Percentiles rank a stretch among this genome's conserved stretches.
Conservation (phyloP, 2,113 vertebrate species). For the Jacana jacana region DNA sequence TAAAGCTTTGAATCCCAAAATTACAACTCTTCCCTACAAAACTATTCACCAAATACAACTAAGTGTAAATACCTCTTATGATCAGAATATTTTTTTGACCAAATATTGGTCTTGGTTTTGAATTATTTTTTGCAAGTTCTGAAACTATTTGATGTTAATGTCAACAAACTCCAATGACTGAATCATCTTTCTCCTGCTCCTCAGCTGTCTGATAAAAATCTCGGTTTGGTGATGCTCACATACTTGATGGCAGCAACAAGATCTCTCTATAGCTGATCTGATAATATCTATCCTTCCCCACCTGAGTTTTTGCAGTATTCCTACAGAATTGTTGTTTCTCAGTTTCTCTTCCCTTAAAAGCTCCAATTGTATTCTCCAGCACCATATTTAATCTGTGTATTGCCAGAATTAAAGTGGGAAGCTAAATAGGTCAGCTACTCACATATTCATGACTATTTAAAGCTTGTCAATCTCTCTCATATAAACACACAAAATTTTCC, state of each 20-base stretch:
- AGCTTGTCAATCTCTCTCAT: not conserved
- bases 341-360: not conserved
- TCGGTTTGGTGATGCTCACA: not conserved
- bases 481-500: not conserved
- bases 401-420: not conserved
- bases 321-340: not conserved
- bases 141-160: not conserved
- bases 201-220: not conserved
- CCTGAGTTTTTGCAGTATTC: not conserved
- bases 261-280: not conserved
- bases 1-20: not conserved
- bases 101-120: not conserved
- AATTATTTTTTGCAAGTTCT: not conserved
- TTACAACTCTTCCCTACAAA: not conserved
- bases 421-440: not conserved
- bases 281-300: not conserved
- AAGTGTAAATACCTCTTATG: not conserved
- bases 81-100: not conserved
- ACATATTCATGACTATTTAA: conserved; percentile 11
- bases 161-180: not conserved
- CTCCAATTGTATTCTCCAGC: not conserved
- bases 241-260: not conserved
- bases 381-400: not conserved
- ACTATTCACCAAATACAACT: not conserved
- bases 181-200: not conserved